Conservation (phyloP, 2,797 vertebrate genomes). For the Steatocranus sp. region DNA sequence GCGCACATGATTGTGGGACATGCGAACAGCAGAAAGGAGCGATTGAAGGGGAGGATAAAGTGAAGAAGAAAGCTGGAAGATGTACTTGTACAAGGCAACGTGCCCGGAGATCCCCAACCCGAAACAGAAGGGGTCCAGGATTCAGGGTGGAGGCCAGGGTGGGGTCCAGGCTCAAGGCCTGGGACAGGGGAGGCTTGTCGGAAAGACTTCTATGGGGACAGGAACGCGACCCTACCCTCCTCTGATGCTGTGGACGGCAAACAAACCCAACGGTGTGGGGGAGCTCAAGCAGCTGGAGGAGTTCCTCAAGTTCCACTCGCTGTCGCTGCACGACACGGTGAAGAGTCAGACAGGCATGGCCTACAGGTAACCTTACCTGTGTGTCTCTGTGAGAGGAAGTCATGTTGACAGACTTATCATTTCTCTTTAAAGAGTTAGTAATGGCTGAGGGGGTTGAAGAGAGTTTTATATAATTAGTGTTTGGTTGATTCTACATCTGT, state of each 20-base stretch:
- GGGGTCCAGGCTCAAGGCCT: constrained; percentile 51
- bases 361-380: constrained; percentile 69
- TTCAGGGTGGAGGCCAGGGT: constrained; percentile 27
- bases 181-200: constrained; percentile 46
- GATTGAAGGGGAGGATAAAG: constrained; percentile 52
- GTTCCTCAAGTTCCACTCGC: constrained; percentile 81
- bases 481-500: not conserved
- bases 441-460: not conserved
- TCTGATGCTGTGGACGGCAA: constrained; percentile 59
- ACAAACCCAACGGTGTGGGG: constrained; percentile 32
- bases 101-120: constrained; percentile 82
- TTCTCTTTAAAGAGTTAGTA: not conserved
- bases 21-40: constrained; percentile 37
- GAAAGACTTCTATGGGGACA: constrained; percentile 8
- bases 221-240: constrained; percentile 44
- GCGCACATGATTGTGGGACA: constrained; percentile 56
- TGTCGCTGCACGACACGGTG: constrained; percentile 80
- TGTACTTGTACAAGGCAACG: constrained; percentile 88
- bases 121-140: constrained; percentile 67
- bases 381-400: not conserved
- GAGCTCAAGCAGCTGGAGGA: constrained; percentile 82
- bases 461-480: not conserved
- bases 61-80: constrained; percentile 45
- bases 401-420: not conserved
- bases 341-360: constrained; percentile 76